Evolutionary conservation across 2,113 vertebrate genomes (phyloP).

Genomic region (Myocastor coypus): DNA sequence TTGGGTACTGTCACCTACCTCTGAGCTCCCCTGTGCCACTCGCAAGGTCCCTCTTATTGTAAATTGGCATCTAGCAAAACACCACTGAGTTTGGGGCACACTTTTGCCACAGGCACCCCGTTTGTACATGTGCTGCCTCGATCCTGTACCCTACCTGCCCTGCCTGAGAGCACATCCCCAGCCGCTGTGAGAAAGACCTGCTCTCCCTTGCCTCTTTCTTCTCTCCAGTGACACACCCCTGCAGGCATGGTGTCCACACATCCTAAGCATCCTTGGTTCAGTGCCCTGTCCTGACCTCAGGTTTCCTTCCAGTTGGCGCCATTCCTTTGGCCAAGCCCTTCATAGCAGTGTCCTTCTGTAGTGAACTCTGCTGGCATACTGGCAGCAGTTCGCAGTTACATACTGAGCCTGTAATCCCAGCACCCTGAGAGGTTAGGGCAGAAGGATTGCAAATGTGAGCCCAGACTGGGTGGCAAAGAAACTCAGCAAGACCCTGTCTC

Average conservation of each 20-base stretch:
- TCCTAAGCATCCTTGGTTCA: background rate
- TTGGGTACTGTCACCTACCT: accelerated
- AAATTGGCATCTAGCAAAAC: background rate
- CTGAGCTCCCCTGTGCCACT: background rate
- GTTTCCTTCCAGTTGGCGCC: background rate
- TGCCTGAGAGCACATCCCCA: background rate
- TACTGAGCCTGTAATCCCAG: background rate
- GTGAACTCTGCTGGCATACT: background rate
- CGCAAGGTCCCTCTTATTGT: background rate
- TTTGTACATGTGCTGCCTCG: accelerated
- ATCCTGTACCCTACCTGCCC: background rate
- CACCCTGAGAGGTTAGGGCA: background rate
- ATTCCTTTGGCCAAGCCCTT: background rate
- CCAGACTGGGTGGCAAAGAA: background rate
- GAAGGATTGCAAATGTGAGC: background rate
- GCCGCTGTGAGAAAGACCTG: no score
- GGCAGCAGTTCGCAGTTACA: no score
- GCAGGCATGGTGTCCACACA: accelerated
- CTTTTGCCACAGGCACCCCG: background rate
- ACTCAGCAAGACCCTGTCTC: background rate
- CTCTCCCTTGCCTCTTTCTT: accelerated
- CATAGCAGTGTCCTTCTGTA: background rate
- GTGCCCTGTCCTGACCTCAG: background rate
- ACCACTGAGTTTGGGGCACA: background rate
- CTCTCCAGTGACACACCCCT: background rate